These are phyloP conservation scores for Eristalinus aeneus DNA, from an alignment of 2,888 invertebrate genomes.

Conservation along the genomic window DNA sequence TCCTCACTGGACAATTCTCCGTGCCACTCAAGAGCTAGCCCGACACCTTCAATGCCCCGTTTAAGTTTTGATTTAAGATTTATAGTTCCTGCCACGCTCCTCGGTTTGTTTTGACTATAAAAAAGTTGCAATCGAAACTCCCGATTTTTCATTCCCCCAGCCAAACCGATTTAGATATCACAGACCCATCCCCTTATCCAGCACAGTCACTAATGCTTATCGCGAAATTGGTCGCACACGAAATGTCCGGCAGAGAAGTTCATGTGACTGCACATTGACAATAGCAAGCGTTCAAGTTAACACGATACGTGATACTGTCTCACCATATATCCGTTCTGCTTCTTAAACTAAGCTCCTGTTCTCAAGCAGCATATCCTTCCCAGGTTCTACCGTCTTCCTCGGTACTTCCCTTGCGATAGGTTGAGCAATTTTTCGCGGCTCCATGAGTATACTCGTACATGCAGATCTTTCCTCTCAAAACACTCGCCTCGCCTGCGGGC, in stretches of 20 bases:
- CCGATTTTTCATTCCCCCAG: too few species aligned
- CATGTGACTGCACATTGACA: background rate
- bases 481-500: slow-evolving; percentile 25
- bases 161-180: too few species aligned
- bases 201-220: background rate
- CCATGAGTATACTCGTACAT: slow-evolving; percentile 14
- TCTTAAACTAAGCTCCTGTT: slow-evolving; percentile 7
- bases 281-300: slow-evolving; percentile 56
- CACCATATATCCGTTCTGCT: slow-evolving; percentile 44
- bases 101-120: too few species aligned
- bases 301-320: slow-evolving; percentile 53
- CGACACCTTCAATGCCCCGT: too few species aligned
- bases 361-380: slow-evolving; percentile 59
- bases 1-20: too few species aligned
- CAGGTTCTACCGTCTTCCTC: slow-evolving; percentile 19
- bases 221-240: slow-evolving; percentile 35
- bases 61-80: too few species aligned
- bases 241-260: background rate
- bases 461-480: slow-evolving; percentile 1
- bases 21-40: too few species aligned
- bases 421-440: slow-evolving; percentile 40
- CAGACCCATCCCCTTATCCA: background rate
- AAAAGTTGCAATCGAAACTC: too few species aligned
- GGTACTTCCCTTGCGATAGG: slow-evolving; percentile 50
- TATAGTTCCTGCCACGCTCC: too few species aligned